Base-by-base conservation (phyloP, 2,113 vertebrate species). In the Fulmarus glacialis region DNA sequence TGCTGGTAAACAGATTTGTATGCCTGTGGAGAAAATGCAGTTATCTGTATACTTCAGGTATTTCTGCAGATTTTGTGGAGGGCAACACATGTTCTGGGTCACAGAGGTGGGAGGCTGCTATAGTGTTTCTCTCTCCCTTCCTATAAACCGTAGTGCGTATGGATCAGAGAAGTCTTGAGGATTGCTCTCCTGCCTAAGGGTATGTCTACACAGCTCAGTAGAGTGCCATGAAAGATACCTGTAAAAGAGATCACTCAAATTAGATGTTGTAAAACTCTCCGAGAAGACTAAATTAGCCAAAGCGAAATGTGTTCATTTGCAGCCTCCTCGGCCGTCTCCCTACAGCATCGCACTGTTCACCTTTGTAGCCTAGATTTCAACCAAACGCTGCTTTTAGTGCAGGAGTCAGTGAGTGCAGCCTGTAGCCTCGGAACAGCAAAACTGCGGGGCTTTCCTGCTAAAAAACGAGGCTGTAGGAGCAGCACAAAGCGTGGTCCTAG, bases 331-430 rank as follows among this genome's bases (percentile, higher is more conserved):
- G 6, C 12, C 77, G 36, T 83, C 58, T 73, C 48, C 22, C 8
- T 58, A 4, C 4, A 6, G 29, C 11, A 19, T 9, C 2, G 2
- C 26, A 9, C 17, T 8, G 11, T 36, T 40, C 18, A 21, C 23
- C 8, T 29, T 1, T 8, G 19, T n/a, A 32, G 63, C 19, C 6
- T 2, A 16, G 32, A 50, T 43, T n/a, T 59, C 71, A 62, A 13
- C 29, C 11, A 11, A 86, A 66, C 1, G 2, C 32, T 26, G 21
- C 26, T 71, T 50, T 64, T 47, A 14, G 12, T 47, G 26, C 48
- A 47, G n/a, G 38, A 80, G 34, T 58, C 47, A 8, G 34, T 1
- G 40, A 43, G 20, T 4, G 34, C 38, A 59, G 45, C 34, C 75
- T 52, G 72, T 32, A 64, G 53, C 34, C 45, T 36, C 55, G 42